These are phyloP conservation scores for western clawed frog (Xenopus tropicalis) DNA, from an alignment of 2,113 vertebrate genomes.

Conservation along the genomic window DNA sequence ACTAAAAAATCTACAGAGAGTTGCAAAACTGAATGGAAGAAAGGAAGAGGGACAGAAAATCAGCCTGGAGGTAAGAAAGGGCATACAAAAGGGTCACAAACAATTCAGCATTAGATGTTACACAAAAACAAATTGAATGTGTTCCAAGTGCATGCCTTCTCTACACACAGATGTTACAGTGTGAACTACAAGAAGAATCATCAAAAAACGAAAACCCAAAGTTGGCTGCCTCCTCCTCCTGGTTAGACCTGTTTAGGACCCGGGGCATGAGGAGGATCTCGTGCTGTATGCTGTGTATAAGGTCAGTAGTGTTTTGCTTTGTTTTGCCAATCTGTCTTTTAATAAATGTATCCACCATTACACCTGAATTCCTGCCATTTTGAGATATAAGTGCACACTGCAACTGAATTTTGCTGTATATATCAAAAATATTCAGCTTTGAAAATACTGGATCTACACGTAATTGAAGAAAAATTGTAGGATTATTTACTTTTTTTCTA, in stretches of 20 bases:
- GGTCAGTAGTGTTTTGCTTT: not conserved
- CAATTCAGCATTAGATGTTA: too few species aligned
- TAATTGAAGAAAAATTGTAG: too few species aligned
- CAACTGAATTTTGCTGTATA: too few species aligned
- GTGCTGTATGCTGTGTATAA: not conserved
- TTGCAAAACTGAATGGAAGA: constrained; percentile 17
- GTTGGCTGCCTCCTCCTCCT: constrained; percentile 48
- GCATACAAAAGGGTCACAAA: not conserved
- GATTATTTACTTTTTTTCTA: too few species aligned
- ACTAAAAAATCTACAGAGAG: constrained; percentile 31
- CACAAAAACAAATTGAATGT: not conserved
- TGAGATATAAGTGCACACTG: too few species aligned
- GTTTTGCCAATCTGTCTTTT: not conserved
- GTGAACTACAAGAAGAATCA: constrained; percentile 55
- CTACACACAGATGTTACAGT: constrained; percentile 29
- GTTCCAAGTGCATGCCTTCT: not conserved
- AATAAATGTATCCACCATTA: too few species aligned
- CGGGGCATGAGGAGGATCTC: not conserved
- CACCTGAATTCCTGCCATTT: too few species aligned
- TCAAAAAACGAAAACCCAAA: constrained; percentile 50
- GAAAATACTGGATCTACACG: too few species aligned
- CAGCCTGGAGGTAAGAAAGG: constrained; percentile 16
- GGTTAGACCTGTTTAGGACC: constrained; percentile 60
- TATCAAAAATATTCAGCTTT: too few species aligned
- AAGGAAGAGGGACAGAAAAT: not conserved